Evolutionary conservation across 2,888 invertebrate genomes (phyloP), one percentile per base, ranked within the genome.

Genomic region (Limenitis camilla): DNA sequence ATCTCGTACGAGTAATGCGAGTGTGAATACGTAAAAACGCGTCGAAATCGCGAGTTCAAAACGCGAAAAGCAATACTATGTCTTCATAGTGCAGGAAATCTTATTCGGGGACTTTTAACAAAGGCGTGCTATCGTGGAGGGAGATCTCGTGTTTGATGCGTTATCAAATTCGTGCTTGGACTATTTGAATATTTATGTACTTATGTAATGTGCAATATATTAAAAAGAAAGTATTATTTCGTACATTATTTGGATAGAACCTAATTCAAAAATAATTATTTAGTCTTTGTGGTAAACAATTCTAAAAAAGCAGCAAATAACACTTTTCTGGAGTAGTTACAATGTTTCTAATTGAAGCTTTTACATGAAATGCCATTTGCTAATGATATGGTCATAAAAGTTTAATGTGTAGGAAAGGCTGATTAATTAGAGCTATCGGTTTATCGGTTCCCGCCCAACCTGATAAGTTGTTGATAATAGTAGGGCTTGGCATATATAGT

Each of bases 21-120:
- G 82, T 83, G 85, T 84, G 85, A 85, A 85, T 86, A 85, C 81
- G 85, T 84, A 86, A 85, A 86, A 86, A 86, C 81, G 76, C 76
- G 76, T 76, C 74, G 81, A 81, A 81, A 81, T 81, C 82, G 85
- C 81, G 83, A 82, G 78, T 83, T 85, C 84, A 85, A 86, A 86
- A 85, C 83, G 83, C 81, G 84, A 83, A 85, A 83, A 81, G 85
- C 79, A 84, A 85, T 86, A 45, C 45, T 45, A 85, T 86, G 86
- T 85, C 86, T 86, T 85, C 79, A 83, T 85, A 67, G 66, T 78
- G 79, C 78, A 76, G 76, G 79, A 76, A 84, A 79, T 82, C 76
- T 82, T 81, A 19, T 74, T 79, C 65, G 73, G 74, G 72, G 72
- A 72, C 75, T 69, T 66, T 73, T 71, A 76, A 83, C 81, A 83